phyloP scores from a whole-genome alignment of 2,113 vertebrate species.

The Dasyprocta punctata region DNA sequence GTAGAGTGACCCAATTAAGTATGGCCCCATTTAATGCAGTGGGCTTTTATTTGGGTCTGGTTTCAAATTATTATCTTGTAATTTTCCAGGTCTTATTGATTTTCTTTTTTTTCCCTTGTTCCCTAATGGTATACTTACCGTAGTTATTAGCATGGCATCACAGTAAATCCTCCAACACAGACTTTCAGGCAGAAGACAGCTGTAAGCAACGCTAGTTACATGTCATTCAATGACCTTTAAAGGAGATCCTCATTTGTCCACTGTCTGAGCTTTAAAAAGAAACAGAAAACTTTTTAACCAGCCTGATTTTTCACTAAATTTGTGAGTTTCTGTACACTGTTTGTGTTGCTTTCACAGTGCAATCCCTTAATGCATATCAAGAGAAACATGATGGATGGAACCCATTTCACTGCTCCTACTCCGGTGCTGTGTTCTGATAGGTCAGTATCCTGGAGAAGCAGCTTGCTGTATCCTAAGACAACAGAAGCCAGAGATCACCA shows the following conservation, averaged over 20 bases:
- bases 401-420: not conserved
- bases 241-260: not conserved
- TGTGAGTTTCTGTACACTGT: conserved; percentile 23
- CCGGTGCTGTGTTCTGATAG: conserved; percentile 45
- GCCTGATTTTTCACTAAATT: not conserved
- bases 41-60: not conserved
- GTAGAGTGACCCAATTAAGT: conserved; percentile 72
- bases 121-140: not conserved
- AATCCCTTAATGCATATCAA: not conserved
- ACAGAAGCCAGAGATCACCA: conserved; percentile 29
- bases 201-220: not conserved
- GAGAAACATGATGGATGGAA: conserved; percentile 28
- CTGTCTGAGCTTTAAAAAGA: conserved; percentile 46
- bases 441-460: conserved; percentile 39
- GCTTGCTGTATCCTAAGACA: not conserved
- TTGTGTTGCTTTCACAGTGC: conserved; percentile 43
- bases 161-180: not conserved
- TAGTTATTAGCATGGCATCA: not conserved
- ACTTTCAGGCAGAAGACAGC: conserved; percentile 5
- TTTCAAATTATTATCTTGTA: conserved; percentile 51
- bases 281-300: conserved; percentile 38
- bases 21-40: conserved; percentile 36
- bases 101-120: not conserved
- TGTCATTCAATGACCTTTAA: conserved; percentile 2
- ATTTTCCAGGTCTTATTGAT: conserved; percentile 40